Percentiles rank a stretch among this genome's conserved stretches.
phyloP scores from a whole-genome alignment of 2,888 invertebrate genomes.

The Leucophenga maculata region DNA sequence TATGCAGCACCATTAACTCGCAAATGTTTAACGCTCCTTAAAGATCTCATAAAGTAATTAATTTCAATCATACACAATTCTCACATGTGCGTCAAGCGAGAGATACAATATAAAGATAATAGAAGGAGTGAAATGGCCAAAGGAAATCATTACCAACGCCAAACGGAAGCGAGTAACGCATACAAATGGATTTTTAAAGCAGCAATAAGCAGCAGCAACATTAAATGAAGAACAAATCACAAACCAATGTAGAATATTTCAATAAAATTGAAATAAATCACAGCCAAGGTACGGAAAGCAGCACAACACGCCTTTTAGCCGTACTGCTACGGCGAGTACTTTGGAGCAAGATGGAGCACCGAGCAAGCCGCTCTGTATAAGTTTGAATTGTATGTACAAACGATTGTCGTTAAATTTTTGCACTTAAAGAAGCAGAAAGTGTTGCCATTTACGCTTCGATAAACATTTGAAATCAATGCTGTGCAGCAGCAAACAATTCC shows the following conservation, averaged over 20 bases:
- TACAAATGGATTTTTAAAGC: conserved; percentile 8
- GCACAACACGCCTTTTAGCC: neutral
- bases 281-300: neutral
- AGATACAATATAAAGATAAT: neutral
- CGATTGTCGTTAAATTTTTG: conserved; percentile 24
- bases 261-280: conserved; percentile 24
- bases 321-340: neutral
- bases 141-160: conserved; percentile 21
- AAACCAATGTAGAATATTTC: conserved; percentile 18
- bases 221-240: neutral
- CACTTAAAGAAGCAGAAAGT: conserved; percentile 24
- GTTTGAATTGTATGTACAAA: neutral
- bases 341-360: neutral
- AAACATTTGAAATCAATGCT: conserved; percentile 25
- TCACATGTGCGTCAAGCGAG: conserved; percentile 3
- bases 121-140: conserved; percentile 13
- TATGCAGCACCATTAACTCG: too few relatives aligned
- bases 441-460: conserved; percentile 25
- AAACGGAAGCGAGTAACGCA: conserved; percentile 17
- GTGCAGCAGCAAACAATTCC: too few relatives aligned
- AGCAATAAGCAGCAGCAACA: neutral
- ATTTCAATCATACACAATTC: conserved; percentile 22
- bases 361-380: neutral
- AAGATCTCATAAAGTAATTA: conserved; percentile 20
- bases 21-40: neutral